Conservation (phyloP, 2,797 vertebrate genomes). For the Toxotes lorentzi region DNA sequence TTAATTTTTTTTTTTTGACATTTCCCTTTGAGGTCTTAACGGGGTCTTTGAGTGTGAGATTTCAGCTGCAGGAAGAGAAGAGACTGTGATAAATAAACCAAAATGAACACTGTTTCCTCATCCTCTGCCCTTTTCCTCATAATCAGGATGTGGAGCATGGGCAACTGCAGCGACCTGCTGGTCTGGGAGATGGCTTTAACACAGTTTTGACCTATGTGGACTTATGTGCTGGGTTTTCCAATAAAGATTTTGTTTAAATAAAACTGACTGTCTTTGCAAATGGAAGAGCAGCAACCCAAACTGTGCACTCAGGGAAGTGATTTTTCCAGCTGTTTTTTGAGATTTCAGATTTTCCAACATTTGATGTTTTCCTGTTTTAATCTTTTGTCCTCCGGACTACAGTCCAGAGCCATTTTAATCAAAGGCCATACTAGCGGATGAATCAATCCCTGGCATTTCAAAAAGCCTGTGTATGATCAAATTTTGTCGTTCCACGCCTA, state of each 20-base stretch:
- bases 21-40: slow-evolving; percentile 20
- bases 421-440: slow-evolving; percentile 29
- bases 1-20: slow-evolving; percentile 20
- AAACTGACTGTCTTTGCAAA: slow-evolving; percentile 2
- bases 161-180: background rate
- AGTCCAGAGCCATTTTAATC: slow-evolving; percentile 48
- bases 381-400: slow-evolving; percentile 29
- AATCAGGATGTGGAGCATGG: slow-evolving; percentile 43
- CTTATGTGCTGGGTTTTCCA: background rate
- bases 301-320: background rate
- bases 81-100: slow-evolving; percentile 56
- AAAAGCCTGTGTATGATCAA: slow-evolving; percentile 52
- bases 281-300: slow-evolving; percentile 11
- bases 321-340: slow-evolving; percentile 14
- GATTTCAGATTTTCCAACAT: slow-evolving; percentile 2
- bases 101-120: slow-evolving; percentile 35
- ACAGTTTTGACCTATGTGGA: background rate
- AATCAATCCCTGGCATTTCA: slow-evolving; percentile 57
- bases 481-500: slow-evolving; percentile 53
- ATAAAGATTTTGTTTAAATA: background rate
- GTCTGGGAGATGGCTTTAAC: slow-evolving; percentile 14
- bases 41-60: slow-evolving; percentile 18
- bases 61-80: slow-evolving; percentile 55
- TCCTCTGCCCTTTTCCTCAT: slow-evolving; percentile 21
- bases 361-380: slow-evolving; percentile 18